Percentiles rank a stretch among this genome's conserved stretches.
These are phyloP conservation scores for Thalassarche chlororhynchos DNA, from an alignment of 2,113 vertebrate genomes.

Conservation along the genomic window DNA sequence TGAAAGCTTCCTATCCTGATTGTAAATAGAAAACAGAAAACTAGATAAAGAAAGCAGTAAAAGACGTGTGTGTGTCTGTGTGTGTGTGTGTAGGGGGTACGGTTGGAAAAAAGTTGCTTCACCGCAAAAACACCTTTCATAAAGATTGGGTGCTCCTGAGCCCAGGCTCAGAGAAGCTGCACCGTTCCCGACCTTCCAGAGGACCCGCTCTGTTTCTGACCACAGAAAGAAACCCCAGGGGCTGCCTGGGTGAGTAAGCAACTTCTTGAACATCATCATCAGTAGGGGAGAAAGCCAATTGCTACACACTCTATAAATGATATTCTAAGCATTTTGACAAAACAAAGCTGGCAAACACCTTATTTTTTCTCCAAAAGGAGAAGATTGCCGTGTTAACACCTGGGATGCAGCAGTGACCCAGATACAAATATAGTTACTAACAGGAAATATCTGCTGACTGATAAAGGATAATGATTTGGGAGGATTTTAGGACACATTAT, in stretches of 20 bases:
- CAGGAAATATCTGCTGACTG: not conserved
- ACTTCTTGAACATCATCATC: not conserved
- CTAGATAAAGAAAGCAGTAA: not conserved
- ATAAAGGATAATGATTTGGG: not conserved
- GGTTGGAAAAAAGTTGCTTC: not conserved
- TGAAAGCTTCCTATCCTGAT: not conserved
- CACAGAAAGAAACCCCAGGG: not conserved
- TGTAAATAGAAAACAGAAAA: not conserved
- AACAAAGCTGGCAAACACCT: not conserved
- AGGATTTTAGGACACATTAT: not conserved
- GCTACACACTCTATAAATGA: not conserved
- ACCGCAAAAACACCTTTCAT: not conserved
- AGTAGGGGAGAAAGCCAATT: not conserved
- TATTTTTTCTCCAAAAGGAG: not conserved
- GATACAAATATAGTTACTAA: not conserved
- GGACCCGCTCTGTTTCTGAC: not conserved
- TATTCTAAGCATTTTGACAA: not conserved
- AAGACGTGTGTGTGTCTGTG: no score
- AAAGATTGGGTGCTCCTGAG: not conserved
- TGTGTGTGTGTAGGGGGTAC: no score
- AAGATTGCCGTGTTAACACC: not conserved
- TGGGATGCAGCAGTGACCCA: not conserved
- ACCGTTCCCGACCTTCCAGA: not conserved
- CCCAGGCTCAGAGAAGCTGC: not conserved
- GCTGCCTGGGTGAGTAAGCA: not conserved